Evolutionary conservation across 1,140 invertebrate genomes (phyloP), one percentile per base, ranked within the genome.

Genomic region (Archivesica marissinica): DNA sequence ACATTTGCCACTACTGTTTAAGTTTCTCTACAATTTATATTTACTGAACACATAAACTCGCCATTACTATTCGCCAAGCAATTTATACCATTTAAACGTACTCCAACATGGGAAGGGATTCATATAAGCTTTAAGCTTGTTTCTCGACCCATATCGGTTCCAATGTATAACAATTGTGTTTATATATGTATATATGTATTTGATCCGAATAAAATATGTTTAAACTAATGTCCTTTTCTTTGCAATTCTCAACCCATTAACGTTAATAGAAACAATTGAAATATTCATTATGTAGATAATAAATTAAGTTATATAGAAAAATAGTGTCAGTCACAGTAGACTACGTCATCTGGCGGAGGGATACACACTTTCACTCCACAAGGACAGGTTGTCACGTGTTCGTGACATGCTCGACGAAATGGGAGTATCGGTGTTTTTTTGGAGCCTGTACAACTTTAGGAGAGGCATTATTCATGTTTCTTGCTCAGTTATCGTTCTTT

Each of bases 281-380:
- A 13, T 13, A n/a, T 13, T 13, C 47, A 50, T 50, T 13, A 13
- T 50, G n/a, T 50, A 13, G 13, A 13, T 13, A 50, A 13, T 13
- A 50, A 13, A 50, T n/a, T 50, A 13, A 13, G 47, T 50, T 50
- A 13, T 50, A 13, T 13, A 50, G 13, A 13, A 50, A n/a, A n/a
- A n/a, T n/a, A n/a, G n/a, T n/a, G n/a, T n/a, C n/a, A n/a, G n/a
- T 92, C 28, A 72, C 91, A 20, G 90, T 92, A 39, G 91, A 92
- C 54, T 91, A 91, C 74, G 89, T 92, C 91, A 92, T 78, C 76
- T 92, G 23, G 90, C 90, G 44, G 89, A 92, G 79, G 90, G 89
- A 77, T 92, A 92, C 64, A 84, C 83, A 28, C 74, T 88, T 30
- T 89, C 90, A 23, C 64, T 87, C 0, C 82, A 88, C 59, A 41